Base-by-base conservation (phyloP, 2,797 vertebrate species). In the Sebastolobus altivelis region DNA sequence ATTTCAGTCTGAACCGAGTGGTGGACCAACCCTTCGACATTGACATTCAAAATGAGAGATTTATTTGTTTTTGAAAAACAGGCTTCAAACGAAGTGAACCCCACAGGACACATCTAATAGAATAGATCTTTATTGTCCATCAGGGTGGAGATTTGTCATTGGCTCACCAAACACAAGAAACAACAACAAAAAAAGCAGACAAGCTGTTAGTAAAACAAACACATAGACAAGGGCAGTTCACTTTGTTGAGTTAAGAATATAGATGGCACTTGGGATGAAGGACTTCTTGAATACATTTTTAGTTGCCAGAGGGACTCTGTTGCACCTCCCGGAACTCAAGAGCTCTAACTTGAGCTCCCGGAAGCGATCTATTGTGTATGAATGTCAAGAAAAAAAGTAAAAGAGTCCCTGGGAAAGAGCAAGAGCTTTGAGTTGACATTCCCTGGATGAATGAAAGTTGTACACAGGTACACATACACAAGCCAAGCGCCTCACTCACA, bases 381-480 rank as follows among this genome's bases (percentile, higher is more conserved):
- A 33, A 66, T 68, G 29, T 73, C 56, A 37, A 46, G 20, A 35
- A 62, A 29, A 65, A 43, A 20, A 52, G 16, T 25, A 31, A 33
- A 35, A 16, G 33, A 38, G 9, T 69, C 29, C 14, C 29, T 38
- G 35, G 11, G n/a, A 75, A 65, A 46, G 46, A 65, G 11, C 22
- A 2, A 7, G 1, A 31, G n/a, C 56, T 69, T 54, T 52, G 59
- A 56, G 49, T 35, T 25, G 8, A 62, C 61, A 16, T 60, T 43
- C n/a, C 29, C 66, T 25, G n/a, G 65, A 29, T 72, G 8, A 75
- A 29, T 71, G 29, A 65, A 60, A 62, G 65, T 65, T 69, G 46
- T 49, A 37, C 10, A 74, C 29, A 70, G 13, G 46, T 49, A 37
- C 5, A 71, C 35, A 27, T 2, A 62, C 66, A 60, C 2, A 31